Evolutionary conservation across 2,888 invertebrate species (phyloP).

Genomic region (Eupsilia transversa): DNA sequence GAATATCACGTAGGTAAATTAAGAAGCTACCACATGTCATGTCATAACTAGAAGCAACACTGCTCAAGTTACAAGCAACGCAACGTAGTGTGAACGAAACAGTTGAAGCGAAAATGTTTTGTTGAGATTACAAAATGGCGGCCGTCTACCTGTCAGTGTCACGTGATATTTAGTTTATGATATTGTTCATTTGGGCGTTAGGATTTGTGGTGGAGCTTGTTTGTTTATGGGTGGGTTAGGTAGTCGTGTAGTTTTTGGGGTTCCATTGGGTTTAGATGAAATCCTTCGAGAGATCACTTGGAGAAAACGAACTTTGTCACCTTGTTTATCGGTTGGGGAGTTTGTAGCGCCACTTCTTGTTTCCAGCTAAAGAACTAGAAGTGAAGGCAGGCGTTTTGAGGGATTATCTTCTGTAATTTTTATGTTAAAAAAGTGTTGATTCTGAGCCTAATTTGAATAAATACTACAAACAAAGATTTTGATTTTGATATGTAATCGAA

Average conservation of each 20-base stretch:
- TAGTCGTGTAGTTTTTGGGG: background rate
- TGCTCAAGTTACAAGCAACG: conserved; percentile 42
- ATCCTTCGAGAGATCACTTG: background rate
- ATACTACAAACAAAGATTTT: too few species aligned
- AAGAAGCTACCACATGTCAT: conserved; percentile 39
- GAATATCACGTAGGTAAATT: conserved; percentile 30
- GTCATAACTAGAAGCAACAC: conserved; percentile 25
- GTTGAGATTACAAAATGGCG: conserved; percentile 58
- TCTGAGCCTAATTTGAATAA: background rate
- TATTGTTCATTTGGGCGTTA: conserved; percentile 40
- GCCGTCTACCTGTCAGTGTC: conserved; percentile 42
- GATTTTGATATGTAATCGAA: background rate
- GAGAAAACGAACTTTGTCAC: too few species aligned
- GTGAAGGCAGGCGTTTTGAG: background rate
- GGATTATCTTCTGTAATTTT: background rate
- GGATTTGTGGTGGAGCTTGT: conserved; percentile 32
- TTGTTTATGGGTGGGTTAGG: background rate
- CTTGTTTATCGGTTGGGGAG: background rate
- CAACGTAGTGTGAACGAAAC: conserved; percentile 52
- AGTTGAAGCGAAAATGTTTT: conserved; percentile 60
- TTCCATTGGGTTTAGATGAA: background rate
- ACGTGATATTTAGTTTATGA: conserved; percentile 32
- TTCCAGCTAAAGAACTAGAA: background rate
- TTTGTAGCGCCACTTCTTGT: background rate
- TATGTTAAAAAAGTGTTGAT: background rate